phyloP scores from a whole-genome alignment of 2,113 vertebrate genomes.

The Hydropotes inermis region DNA sequence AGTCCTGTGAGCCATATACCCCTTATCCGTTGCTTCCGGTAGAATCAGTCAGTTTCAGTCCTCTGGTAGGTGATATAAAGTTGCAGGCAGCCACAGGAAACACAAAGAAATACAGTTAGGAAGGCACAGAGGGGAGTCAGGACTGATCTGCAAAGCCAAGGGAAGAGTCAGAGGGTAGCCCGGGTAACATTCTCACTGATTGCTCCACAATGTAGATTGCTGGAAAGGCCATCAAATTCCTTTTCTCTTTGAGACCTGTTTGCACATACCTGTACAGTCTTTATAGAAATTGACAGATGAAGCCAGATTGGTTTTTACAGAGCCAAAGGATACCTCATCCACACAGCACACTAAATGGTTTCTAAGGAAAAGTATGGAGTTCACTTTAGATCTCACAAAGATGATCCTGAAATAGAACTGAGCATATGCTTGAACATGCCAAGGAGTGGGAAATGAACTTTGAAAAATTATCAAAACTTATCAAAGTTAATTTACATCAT shows the following conservation, averaged over 20 bases:
- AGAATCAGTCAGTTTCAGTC: background rate
- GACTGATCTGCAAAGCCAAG: background rate
- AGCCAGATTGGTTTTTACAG: background rate
- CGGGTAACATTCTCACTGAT: background rate
- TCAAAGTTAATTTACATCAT: background rate
- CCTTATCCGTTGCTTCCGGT: too few species aligned
- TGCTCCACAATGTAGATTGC: background rate
- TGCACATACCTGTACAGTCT: background rate
- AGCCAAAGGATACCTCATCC: background rate
- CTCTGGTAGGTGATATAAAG: background rate
- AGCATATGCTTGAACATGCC: background rate
- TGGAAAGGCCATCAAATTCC: background rate
- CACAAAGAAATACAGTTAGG: background rate
- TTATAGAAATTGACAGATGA: background rate
- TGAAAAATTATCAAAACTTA: background rate
- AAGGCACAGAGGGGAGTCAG: background rate
- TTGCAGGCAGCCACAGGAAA: background rate
- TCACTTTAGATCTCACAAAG: background rate
- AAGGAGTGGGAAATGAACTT: background rate
- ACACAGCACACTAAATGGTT: background rate
- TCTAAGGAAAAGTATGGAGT: background rate
- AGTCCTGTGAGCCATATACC: background rate
- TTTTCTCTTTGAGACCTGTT: background rate
- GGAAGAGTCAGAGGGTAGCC: background rate
- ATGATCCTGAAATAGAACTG: background rate